Conservation (phyloP, 64 coral and sea anemone genomes). For the Dendrophyllia cribrosa region DNA sequence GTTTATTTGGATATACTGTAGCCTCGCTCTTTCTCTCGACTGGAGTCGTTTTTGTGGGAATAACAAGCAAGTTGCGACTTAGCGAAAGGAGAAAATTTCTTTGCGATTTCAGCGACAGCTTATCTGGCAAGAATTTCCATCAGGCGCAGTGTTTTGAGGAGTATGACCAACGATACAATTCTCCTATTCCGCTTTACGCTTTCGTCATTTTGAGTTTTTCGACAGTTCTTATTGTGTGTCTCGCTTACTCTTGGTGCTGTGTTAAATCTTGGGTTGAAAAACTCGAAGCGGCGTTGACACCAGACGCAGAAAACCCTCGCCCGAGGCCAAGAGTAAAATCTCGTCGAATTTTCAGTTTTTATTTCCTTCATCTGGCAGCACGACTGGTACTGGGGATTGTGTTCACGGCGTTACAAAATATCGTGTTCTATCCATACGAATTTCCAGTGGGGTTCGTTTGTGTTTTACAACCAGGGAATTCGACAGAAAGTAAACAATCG, state of each 20-base stretch:
- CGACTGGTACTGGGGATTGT: conserved; percentile 22
- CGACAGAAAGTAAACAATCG: neutral
- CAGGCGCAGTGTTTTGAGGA: conserved; percentile 42
- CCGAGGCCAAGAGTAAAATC: conserved; percentile 16
- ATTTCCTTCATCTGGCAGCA: conserved; percentile 42
- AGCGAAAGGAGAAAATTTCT: conserved; percentile 29
- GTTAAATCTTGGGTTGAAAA: conserved; percentile 44
- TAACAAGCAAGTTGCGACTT: conserved; percentile 18
- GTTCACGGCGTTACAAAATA: conserved; percentile 16
- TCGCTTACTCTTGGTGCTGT: conserved; percentile 46
- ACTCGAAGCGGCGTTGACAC: neutral
- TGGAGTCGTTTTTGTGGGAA: conserved; percentile 5
- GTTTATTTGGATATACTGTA: conserved; percentile 44
- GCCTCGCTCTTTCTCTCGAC: neutral
- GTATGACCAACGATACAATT: conserved; percentile 52
- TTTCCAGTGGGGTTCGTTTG: conserved; percentile 33
- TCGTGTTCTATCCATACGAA: conserved; percentile 14
- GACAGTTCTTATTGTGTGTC: neutral
- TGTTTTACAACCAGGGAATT: neutral
- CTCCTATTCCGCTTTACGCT: conserved; percentile 19
- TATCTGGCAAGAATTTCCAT: neutral
- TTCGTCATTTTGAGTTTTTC: conserved; percentile 28
- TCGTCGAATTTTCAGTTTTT: conserved; percentile 36
- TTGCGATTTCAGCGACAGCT: neutral
- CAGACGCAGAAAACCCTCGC: conserved; percentile 45